Percentiles rank a stretch among this genome's conserved stretches.
Conservation (phyloP, 2,113 vertebrate genomes). For the Gyps fulvus region DNA sequence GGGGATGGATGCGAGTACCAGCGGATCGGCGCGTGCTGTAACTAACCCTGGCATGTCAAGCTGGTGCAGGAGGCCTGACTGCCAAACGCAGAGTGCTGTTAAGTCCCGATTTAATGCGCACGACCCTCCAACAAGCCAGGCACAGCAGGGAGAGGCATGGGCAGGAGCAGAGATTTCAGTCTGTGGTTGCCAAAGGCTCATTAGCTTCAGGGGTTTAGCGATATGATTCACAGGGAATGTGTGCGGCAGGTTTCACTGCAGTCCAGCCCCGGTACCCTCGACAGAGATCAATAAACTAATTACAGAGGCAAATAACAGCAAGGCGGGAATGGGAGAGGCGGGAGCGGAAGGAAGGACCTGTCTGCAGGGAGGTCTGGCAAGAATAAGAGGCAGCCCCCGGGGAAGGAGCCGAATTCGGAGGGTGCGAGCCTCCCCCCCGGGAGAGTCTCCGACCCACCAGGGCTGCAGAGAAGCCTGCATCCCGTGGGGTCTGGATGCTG, state of each 20-base stretch:
- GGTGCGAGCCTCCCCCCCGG: fast-evolving
- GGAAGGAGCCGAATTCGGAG: background rate
- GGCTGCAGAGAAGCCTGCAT: background rate
- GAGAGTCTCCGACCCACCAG: fast-evolving
- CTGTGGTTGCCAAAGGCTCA: background rate
- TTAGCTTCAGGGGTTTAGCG: background rate
- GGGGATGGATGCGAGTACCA: background rate
- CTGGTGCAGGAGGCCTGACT: background rate
- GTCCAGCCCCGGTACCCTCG: background rate
- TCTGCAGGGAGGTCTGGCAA: background rate
- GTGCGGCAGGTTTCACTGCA: background rate
- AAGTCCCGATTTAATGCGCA: fast-evolving
- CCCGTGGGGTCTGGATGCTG: background rate
- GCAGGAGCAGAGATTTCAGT: background rate
- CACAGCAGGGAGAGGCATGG: background rate
- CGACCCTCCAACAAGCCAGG: background rate
- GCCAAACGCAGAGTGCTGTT: background rate
- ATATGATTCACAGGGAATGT: fast-evolving
- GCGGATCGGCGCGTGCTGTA: background rate
- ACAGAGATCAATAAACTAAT: background rate
- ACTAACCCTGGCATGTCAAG: background rate
- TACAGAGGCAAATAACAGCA: background rate
- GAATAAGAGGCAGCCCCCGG: background rate
- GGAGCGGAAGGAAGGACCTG: background rate
- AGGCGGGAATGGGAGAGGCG: background rate